Base-by-base conservation (phyloP, 2,113 vertebrate species). In the Cnemophilus loriae region DNA sequence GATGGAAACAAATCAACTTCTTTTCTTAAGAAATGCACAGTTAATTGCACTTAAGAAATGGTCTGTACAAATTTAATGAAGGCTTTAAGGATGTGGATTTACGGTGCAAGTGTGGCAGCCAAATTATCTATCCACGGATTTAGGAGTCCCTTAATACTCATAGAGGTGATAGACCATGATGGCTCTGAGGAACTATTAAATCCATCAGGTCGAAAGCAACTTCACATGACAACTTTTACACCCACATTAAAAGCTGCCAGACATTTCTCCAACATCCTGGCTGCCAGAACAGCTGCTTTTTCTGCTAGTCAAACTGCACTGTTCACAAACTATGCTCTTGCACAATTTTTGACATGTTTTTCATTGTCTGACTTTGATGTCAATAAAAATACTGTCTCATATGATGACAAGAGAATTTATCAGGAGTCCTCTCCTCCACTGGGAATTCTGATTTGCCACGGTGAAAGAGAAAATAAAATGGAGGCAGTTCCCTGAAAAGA, bases 141-240 rank as follows among this genome's bases (percentile, higher is more conserved):
- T 95, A 97, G 80, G 78, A 93, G 84, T 97, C 95, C 95, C 96
- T 95, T 91, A 96, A 79, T 95, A 95, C 93, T 96, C 95, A 67
- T 96, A 83, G 80, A 93, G 80, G 71, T 88, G 86, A 93, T 97
- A 95, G 93, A 96, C 88, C 88, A 61, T 95, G 95, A 91, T 97
- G 81, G 57, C 93, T 90, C 93, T 96, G 55, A 95, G 95, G 93
- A 96, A 56, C 78, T 88, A 79, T 96, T 95, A 95, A 96, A 95
- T 92, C 93, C 84, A 94, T 96, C 82, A 95, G 94, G 86, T 95
- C 42, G 76, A 95, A 96, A 93, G 56, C 77, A 97, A 95, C 90
- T 94, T 96, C 76, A 86, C 46, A n/a, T 93, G 81, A 91, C 74
- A 90, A 93, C 78, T 91, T 94, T 96, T 93, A 95, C 74, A 86